A percentile compares a stretch with the other conserved stretches of the same genome.
These are phyloP conservation scores for Drosophila birchii DNA, from an alignment of 2,888 invertebrate species.

Conservation along the genomic window DNA sequence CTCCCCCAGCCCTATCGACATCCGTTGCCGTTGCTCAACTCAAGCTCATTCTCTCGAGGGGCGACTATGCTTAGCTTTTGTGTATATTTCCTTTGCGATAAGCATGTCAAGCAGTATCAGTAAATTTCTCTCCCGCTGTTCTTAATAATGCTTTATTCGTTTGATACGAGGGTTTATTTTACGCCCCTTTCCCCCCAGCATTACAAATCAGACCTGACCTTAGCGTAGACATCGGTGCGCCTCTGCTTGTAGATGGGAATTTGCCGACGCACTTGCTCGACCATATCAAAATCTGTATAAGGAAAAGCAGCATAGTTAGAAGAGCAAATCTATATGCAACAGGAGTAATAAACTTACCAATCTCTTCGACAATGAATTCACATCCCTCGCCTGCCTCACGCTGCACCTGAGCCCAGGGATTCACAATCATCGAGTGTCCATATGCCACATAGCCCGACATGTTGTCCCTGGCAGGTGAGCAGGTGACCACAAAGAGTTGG, in stretches of 20 bases:
- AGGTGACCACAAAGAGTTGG: conserved; percentile 93
- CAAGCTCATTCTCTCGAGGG: not conserved
- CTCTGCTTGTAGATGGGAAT: conserved; percentile 92
- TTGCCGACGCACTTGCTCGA: conserved; percentile 91
- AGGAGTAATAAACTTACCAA: conserved; percentile 86
- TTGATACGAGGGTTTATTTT: conserved; percentile 28
- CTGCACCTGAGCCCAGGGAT: conserved; percentile 91
- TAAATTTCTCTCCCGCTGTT: conserved; percentile 36
- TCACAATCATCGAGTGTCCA: conserved; percentile 93
- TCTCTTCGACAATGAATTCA: conserved; percentile 89
- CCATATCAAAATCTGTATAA: conserved; percentile 88
- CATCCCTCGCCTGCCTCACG: conserved; percentile 89
- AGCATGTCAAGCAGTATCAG: conserved; percentile 48
- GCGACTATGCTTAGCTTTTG: conserved; percentile 33
- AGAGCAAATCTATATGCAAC: not conserved
- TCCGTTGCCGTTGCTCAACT: conserved; percentile 15
- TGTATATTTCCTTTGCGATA: conserved; percentile 29
- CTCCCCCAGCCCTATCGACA: conserved; percentile 18
- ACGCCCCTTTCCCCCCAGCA: conserved; percentile 4
- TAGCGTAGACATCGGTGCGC: conserved; percentile 90
- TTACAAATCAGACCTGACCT: conserved; percentile 34
- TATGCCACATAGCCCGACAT: conserved; percentile 93
- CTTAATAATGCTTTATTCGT: conserved; percentile 13
- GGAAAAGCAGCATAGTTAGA: not conserved
- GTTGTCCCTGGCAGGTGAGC: conserved; percentile 92